Evolutionary conservation across 2,113 vertebrate genomes (phyloP).

Genomic region (Conger conger): DNA sequence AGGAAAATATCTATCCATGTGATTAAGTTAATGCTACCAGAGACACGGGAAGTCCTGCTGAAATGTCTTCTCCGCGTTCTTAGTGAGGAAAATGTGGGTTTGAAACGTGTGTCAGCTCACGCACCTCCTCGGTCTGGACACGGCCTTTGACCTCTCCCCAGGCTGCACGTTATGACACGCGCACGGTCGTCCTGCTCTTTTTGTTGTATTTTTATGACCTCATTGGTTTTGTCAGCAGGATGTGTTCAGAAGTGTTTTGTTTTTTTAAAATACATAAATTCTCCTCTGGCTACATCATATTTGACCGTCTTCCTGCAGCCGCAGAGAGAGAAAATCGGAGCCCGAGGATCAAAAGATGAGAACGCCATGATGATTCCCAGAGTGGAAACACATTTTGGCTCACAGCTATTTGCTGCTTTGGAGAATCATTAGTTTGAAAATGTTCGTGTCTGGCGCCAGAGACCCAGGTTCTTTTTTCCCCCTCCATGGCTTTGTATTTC

Average conservation of each 20-base stretch:
- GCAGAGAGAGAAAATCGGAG: not conserved
- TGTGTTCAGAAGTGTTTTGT: not conserved
- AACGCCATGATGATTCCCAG: not conserved
- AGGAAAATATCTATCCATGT: not conserved
- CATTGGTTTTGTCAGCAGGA: constrained; percentile 16
- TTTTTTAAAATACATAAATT: constrained; percentile 29
- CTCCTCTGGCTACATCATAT: constrained; percentile 26
- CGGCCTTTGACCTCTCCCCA: not conserved
- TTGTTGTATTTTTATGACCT: constrained; percentile 31
- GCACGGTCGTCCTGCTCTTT: constrained; percentile 2
- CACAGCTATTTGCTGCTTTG: constrained; percentile 3
- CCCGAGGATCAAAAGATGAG: constrained; percentile 7
- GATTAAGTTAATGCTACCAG: not conserved
- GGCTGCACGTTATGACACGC: not conserved
- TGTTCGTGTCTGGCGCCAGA: constrained; percentile 16
- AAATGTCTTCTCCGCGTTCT: not conserved
- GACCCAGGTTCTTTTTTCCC: not conserved
- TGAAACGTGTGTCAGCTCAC: not conserved
- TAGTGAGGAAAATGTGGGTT: not conserved
- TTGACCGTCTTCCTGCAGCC: constrained; percentile 12
- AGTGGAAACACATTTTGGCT: constrained; percentile 24
- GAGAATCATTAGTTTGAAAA: not conserved
- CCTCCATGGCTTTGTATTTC: not conserved
- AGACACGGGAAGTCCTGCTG: not conserved
- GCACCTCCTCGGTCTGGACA: not conserved